Base-by-base conservation (phyloP, 92 coral and sea anemone genomes). In the Pocillopora meandrina region DNA sequence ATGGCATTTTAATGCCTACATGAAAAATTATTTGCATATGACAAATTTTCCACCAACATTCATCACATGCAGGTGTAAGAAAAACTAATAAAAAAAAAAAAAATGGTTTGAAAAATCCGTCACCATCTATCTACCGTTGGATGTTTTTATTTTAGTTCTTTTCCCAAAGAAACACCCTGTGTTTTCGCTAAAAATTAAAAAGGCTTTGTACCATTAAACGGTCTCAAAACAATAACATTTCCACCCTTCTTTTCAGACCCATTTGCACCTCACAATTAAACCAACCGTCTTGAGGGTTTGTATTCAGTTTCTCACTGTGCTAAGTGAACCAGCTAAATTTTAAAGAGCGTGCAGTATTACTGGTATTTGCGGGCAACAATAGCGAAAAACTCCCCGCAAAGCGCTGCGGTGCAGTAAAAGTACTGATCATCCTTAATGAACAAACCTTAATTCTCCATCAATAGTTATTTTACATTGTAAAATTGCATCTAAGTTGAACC, bases 11-110 rank as follows among this genome's bases (percentile, higher is more conserved):
- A 72, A 26, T 26, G 2, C 61, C 1, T 65, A 33, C 26, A 11
- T 56, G 65, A 26, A 49, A 56, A 16, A 21, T 10, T 75, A 75
- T 58, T 75, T 58, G 79, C 79, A 58, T 75, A 57, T 75, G 20
- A 75, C 79, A 56, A 21, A 4, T 1, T 31, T 31, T 12, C 5
- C 63, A 17, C 31, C 5, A 56, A 74, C 56, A 17, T 21, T 15
- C 52, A 3, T 17, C 10, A 56, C 55, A 23, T 14, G 65, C 64
- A 75, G 79, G 65, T 75, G 79, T 31, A 1, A 75, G 59, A 57
- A 18, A 2, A 18, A 23, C 1, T 5, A 42, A 42, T 3, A 42
- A 42, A 42, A 42, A 7, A 42, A 42, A 42, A 42, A 42, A 0
- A 7, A 7, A 42, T 42, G 52, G 8, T 42, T 7, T 7, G 5